Percentiles rank a stretch among this genome's conserved stretches.
phyloP scores from a whole-genome alignment of 2,797 vertebrate genomes.

The Rhabdomys pumilio region DNA sequence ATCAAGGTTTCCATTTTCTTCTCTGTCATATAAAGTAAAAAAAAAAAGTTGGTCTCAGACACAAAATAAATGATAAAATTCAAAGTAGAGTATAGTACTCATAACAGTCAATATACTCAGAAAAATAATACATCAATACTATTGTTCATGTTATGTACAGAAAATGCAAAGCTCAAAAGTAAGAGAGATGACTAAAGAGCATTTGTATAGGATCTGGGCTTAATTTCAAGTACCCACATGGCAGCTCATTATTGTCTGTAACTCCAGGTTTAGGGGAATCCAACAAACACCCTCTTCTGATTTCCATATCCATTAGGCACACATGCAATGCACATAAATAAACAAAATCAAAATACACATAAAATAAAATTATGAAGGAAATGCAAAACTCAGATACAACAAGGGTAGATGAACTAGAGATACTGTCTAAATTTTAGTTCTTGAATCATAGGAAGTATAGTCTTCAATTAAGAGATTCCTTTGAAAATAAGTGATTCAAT shows the following conservation, averaged over 20 bases:
- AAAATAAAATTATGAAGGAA: neutral
- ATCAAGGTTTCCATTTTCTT: neutral
- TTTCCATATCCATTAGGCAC: neutral
- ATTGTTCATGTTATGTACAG: neutral
- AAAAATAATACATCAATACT: neutral
- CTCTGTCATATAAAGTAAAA: neutral
- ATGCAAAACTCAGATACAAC: neutral
- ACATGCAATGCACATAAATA: neutral
- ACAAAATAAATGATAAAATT: constrained; percentile 36
- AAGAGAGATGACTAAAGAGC: neutral
- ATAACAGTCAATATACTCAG: neutral
- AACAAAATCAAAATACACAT: neutral
- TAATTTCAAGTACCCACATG: neutral
- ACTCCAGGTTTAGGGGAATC: neutral
- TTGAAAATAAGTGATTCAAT: neutral
- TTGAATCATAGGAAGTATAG: neutral
- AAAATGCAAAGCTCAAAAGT: neutral
- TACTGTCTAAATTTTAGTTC: neutral
- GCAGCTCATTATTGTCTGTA: neutral
- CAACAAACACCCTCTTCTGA: neutral
- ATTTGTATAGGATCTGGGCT: neutral
- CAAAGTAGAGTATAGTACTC: neutral
- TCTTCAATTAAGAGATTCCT: neutral
- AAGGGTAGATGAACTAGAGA: neutral
- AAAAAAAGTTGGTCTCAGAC: constrained; percentile 10